Evolutionary conservation across 2,888 invertebrate genomes (phyloP).

Genomic region (Xestia rhomboidea): DNA sequence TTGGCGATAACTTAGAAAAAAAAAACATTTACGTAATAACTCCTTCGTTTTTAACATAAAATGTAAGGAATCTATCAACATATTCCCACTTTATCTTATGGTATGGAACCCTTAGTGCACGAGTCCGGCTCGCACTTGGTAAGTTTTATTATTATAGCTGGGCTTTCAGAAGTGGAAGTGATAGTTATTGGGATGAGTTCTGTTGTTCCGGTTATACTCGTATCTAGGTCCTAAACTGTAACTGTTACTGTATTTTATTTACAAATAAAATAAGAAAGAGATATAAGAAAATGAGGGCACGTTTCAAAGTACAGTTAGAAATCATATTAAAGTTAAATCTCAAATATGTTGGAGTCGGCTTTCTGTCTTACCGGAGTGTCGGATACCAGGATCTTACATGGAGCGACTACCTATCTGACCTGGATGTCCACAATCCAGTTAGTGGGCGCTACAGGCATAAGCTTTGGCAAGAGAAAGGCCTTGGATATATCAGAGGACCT

Average conservation of each 20-base stretch:
- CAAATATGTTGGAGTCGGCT: not conserved
- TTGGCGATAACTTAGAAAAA: no score
- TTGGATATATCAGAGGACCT: no score
- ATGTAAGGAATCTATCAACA: not conserved
- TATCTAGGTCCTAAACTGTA: constrained; percentile 7
- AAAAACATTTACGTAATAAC: not conserved
- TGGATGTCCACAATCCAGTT: not conserved
- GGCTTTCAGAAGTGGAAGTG: constrained; percentile 19
- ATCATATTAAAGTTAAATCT: not conserved
- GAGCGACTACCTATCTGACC: not conserved
- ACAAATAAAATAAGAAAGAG: not conserved
- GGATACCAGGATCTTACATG: not conserved
- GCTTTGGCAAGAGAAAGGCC: no score
- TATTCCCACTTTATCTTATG: not conserved
- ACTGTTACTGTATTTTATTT: not conserved
- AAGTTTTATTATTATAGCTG: constrained; percentile 28
- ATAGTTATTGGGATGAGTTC: constrained; percentile 25
- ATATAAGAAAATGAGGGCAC: not conserved
- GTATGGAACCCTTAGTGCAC: constrained; percentile 21
- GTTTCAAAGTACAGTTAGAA: not conserved
- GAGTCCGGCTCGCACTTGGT: not conserved
- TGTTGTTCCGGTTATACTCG: constrained; percentile 2
- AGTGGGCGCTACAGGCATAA: not conserved
- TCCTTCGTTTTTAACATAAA: not conserved
- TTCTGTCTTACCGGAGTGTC: not conserved